These are phyloP conservation scores for Pseudonaja textilis DNA, from an alignment of 2,113 vertebrate genomes.

Conservation along the genomic window DNA sequence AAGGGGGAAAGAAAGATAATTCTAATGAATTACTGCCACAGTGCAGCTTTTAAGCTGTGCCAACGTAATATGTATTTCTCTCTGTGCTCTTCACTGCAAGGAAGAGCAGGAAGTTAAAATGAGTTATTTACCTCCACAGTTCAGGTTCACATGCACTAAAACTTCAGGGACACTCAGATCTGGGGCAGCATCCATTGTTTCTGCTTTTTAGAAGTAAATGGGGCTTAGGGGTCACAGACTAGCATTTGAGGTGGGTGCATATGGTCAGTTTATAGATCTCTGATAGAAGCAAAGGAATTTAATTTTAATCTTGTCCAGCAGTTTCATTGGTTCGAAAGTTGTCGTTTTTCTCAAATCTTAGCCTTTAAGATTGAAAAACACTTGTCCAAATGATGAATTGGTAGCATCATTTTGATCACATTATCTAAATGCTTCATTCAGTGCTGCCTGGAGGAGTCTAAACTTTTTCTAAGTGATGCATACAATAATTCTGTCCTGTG, in stretches of 20 bases:
- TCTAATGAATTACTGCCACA: neutral
- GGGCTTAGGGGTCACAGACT: neutral
- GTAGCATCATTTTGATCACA: conserved; percentile 65
- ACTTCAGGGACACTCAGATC: neutral
- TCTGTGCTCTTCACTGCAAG: neutral
- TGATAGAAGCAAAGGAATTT: neutral
- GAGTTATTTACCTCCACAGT: neutral
- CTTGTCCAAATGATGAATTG: conserved; percentile 68
- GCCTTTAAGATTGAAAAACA: conserved; percentile 60
- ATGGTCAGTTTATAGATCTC: neutral
- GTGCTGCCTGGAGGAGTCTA: conserved; percentile 51
- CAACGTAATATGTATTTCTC: neutral
- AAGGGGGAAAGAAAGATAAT: neutral
- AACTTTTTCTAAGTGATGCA: conserved; percentile 47
- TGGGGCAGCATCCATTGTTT: neutral
- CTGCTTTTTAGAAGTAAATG: neutral
- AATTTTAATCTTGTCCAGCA: neutral
- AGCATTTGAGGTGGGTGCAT: neutral
- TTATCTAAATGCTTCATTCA: conserved; percentile 63
- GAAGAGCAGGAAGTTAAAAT: neutral
- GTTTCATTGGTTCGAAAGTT: conserved; percentile 19
- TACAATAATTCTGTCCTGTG: accelerated
- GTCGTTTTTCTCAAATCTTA: neutral
- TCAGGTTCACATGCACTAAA: neutral
- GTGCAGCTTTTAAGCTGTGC: neutral